phyloP scores from a whole-genome alignment of 2,113 vertebrate genomes.

The Dicentrarchus labrax region DNA sequence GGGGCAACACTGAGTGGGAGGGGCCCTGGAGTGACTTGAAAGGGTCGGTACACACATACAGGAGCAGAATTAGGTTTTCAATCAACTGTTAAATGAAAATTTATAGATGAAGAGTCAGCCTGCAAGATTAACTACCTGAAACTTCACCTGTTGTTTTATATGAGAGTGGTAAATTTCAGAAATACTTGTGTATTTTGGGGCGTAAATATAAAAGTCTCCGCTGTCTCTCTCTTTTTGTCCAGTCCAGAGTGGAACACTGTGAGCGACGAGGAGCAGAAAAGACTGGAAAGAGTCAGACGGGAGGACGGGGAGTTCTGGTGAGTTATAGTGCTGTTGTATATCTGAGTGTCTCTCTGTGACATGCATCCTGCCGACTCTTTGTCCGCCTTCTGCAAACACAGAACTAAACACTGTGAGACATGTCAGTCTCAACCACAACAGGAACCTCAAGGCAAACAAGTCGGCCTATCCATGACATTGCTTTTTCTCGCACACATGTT shows the following conservation, averaged over 20 bases:
- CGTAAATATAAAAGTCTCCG: background rate
- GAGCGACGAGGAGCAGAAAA: conserved; percentile 62
- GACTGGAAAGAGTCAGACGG: conserved; percentile 47
- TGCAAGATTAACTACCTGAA: background rate
- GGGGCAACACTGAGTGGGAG: conserved; percentile 85
- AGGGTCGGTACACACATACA: conserved; percentile 39
- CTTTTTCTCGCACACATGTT: background rate
- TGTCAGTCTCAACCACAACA: background rate
- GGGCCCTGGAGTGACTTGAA: conserved; percentile 84
- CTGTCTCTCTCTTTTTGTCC: background rate
- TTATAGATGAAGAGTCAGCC: too few species aligned
- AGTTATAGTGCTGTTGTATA: conserved; percentile 3
- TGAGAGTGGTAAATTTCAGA: background rate
- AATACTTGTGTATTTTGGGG: background rate
- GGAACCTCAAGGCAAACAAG: background rate
- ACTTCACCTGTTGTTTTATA: background rate
- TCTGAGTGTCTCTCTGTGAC: background rate
- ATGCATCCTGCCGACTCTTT: too few species aligned
- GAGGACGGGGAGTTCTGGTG: conserved; percentile 82
- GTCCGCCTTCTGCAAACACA: background rate
- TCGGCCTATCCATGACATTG: background rate
- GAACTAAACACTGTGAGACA: background rate
- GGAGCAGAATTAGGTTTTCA: background rate
- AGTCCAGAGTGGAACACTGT: conserved; percentile 74
- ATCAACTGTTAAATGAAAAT: too few species aligned